Conservation (phyloP, 2,797 vertebrate species). For the Enteromius trimaculatus region DNA sequence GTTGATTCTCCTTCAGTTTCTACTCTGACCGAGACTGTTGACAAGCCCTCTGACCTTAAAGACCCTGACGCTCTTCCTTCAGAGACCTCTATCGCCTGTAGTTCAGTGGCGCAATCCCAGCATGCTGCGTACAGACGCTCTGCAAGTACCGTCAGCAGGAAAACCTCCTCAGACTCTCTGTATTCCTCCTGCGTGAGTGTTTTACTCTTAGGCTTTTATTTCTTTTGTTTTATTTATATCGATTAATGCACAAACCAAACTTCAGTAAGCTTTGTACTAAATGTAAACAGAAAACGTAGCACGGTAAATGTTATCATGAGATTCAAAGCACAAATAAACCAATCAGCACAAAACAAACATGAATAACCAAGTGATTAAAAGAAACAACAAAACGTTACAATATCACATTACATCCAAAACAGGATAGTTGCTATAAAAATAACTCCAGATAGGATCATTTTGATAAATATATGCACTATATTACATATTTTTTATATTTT, state of each 20-base stretch:
- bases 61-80: neutral
- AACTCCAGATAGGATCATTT: neutral
- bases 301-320: neutral
- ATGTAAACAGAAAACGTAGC: too few relatives aligned
- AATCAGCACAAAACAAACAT: neutral
- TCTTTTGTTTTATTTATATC: too few relatives aligned
- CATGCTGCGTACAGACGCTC: slow-evolving; percentile 38
- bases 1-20: neutral
- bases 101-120: slow-evolving; percentile 36
- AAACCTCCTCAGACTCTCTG: slow-evolving; percentile 66
- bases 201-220: neutral
- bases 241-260: too few relatives aligned
- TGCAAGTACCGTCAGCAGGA: slow-evolving; percentile 62
- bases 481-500: neutral
- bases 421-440: neutral
- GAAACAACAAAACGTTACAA: neutral
- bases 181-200: slow-evolving; percentile 70
- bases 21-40: neutral
- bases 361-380: neutral
- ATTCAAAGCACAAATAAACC: neutral
- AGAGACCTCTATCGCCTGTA: neutral
- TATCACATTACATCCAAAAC: neutral
- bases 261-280: too few relatives aligned
- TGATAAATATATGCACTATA: neutral
- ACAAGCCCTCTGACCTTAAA: slow-evolving; percentile 32